Conservation (phyloP, 2,888 invertebrate species). For the Siphlonurus alternatus region DNA sequence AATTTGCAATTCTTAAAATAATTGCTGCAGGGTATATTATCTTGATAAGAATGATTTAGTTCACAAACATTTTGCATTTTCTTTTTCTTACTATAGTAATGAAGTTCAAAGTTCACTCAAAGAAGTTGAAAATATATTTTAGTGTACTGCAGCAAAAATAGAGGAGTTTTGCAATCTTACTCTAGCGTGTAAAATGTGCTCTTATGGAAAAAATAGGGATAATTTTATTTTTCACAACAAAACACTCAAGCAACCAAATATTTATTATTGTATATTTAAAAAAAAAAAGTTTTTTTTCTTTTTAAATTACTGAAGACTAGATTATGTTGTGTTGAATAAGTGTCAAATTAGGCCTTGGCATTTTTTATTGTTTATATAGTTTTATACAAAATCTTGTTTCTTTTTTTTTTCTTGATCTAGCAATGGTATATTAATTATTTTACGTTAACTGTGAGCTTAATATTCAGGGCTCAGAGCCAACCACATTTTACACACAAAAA, state of each 20-base stretch:
- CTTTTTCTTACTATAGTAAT: background rate
- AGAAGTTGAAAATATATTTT: background rate
- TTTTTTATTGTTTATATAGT: background rate
- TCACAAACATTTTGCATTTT: background rate
- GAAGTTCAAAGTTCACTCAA: background rate
- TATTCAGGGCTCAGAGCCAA: background rate
- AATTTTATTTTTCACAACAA: background rate
- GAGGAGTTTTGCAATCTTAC: background rate
- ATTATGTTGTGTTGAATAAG: background rate
- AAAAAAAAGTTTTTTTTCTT: background rate
- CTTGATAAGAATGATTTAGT: too few species aligned
- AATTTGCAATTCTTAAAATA: too few species aligned
- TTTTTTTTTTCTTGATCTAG: background rate
- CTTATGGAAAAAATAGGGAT: background rate
- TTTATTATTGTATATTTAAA: background rate
- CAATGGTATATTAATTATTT: background rate
- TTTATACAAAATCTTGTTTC: background rate
- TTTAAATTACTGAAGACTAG: background rate
- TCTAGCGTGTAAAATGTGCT: background rate
- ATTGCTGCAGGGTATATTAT: too few species aligned
- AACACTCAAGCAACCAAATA: background rate
- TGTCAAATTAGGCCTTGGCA: background rate
- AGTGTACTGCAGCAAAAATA: background rate
- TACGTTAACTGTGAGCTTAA: constrained; percentile 6
- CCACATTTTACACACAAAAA: background rate